Conservation (phyloP, 2,888 invertebrate species). For the Phortica okadai region DNA sequence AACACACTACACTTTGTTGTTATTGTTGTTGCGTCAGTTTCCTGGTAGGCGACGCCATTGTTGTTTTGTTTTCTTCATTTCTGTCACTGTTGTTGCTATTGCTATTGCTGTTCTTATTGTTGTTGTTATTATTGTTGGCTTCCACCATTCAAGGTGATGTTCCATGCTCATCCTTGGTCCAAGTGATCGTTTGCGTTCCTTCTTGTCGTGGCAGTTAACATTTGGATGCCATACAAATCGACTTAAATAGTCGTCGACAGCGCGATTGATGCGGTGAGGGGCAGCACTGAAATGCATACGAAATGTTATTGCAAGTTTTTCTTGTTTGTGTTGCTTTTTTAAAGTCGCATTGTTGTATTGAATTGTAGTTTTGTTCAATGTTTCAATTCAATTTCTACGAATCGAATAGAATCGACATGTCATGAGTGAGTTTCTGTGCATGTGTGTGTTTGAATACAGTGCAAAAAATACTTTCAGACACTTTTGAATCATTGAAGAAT, state of each 20-base stretch:
- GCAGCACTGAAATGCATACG: neutral
- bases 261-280: neutral
- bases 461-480: neutral
- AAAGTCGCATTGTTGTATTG: conserved; percentile 61
- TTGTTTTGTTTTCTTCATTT: neutral
- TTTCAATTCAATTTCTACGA: conserved; percentile 66
- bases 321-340: conserved; percentile 37
- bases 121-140: conserved; percentile 30
- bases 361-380: conserved; percentile 66
- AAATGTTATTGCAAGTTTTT: conserved; percentile 21
- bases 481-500: neutral
- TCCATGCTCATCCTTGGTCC: neutral
- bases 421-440: conserved; percentile 19
- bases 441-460: neutral
- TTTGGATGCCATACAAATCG: conserved; percentile 70
- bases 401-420: conserved; percentile 26
- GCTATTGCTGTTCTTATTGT: neutral
- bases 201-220: conserved; percentile 53
- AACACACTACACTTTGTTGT: neutral
- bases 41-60: conserved; percentile 24
- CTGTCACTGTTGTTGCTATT: neutral
- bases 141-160: neutral
- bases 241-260: conserved; percentile 57
- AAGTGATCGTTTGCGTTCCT: conserved; percentile 45
- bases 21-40: neutral